phyloP scores from a whole-genome alignment of 2,888 invertebrate genomes.

The Linnaemya vulpina region DNA sequence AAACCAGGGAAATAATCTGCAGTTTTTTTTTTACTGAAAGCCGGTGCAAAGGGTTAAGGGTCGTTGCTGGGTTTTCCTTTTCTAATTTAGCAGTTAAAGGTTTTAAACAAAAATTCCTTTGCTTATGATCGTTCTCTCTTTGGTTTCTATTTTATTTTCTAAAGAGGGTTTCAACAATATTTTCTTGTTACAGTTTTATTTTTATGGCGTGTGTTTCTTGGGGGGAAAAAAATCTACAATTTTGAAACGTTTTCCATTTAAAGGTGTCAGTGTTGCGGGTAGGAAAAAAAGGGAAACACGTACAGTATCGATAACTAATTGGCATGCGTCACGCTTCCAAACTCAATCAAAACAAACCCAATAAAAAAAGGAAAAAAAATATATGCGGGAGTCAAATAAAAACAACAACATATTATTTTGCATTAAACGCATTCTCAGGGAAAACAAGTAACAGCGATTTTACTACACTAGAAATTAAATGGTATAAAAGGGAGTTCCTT shows the following conservation, averaged over 20 bases:
- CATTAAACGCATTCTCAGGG: constrained; percentile 37
- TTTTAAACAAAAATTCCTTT: background rate
- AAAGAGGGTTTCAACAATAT: background rate
- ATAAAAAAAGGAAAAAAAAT: background rate
- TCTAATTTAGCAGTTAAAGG: too few species aligned
- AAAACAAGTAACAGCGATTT: constrained; percentile 1
- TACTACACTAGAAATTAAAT: constrained; percentile 1
- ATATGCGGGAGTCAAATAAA: constrained; percentile 20
- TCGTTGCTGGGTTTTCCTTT: background rate
- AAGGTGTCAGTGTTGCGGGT: background rate
- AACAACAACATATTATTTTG: constrained; percentile 43
- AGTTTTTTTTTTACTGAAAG: background rate
- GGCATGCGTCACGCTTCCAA: constrained; percentile 74
- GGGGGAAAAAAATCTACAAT: constrained; percentile 9
- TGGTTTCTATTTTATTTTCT: background rate
- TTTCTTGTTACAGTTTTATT: background rate
- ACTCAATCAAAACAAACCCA: constrained; percentile 26
- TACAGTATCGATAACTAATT: constrained; percentile 80
- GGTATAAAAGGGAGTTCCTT: constrained; percentile 27
- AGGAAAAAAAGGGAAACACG: constrained; percentile 75
- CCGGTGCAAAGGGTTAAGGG: background rate
- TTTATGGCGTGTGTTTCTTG: background rate
- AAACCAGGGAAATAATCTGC: background rate
- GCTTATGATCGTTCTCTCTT: background rate
- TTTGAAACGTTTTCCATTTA: constrained; percentile 31